Evolutionary conservation across 2,113 vertebrate species (phyloP), one percentile per base, ranked within the genome.

Genomic region (Speoplatyrhinus poulsoni): DNA sequence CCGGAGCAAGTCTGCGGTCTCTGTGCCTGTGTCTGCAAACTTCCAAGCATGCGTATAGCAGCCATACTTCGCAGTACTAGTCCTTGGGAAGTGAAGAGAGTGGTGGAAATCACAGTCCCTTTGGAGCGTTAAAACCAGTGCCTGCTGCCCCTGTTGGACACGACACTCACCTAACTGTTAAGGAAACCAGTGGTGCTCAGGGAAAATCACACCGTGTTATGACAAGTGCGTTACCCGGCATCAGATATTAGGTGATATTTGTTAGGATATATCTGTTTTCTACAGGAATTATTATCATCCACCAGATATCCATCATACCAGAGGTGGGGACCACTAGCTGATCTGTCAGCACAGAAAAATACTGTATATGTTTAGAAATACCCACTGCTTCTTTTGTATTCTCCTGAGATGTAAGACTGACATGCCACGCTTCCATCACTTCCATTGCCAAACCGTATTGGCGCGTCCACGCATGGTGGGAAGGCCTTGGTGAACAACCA

Each of bases 201-300:
- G 83, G 72, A 74, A 87, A 80, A 85, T 68, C 19, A 67, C 74
- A 64, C 54, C 79, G 47, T 76, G 67, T 84, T 80, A 72, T 77
- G 67, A 83, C 78, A 74, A 78, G 70, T 70, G 50, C 75, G 70
- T 65, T 79, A 70, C 70, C 70, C 57, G 55, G 79, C 69, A 64
- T 65, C 61, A 53, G 70, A 62, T 60, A 58, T 69, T 64, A 69
- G 70, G 65, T n/a, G 8, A 73, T 73, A 77, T 82, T 82, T 85
- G 19, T 19, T 19, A 19, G 19, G 19, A 19, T 19, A 19, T 79
- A 86, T 67, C 83, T 46, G 54, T 68, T 67, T 81, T 61, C 76
- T 75, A 41, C 1, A 12, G 60, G 46, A 73, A 63, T 72, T 72
- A 57, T 13, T 46, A 41, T 46, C 57, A 70, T 70, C 53, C 33